Percentiles rank a stretch among this genome's conserved stretches.
These are phyloP conservation scores for Otus scops DNA, from an alignment of 2,797 vertebrate genomes.

Conservation along the genomic window DNA sequence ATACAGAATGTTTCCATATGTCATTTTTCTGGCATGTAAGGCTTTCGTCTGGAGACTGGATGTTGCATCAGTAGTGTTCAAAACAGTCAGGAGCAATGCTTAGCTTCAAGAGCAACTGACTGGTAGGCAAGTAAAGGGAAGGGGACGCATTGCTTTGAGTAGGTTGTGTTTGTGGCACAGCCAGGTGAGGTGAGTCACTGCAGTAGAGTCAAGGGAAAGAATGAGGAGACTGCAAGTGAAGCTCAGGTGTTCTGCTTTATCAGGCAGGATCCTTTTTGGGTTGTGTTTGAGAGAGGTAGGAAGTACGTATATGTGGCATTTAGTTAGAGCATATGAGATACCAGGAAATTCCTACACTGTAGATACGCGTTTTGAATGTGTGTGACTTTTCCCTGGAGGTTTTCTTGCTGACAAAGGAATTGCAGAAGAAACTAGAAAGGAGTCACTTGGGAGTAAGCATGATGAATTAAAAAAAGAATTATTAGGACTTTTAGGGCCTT, in stretches of 20 bases:
- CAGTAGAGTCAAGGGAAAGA: not conserved
- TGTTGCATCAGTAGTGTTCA: not conserved
- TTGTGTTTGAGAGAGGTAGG: not conserved
- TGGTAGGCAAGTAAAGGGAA: not conserved
- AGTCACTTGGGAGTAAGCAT: not conserved
- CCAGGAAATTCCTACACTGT: not conserved
- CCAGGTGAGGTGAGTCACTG: not conserved
- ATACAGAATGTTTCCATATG: not conserved
- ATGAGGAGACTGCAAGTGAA: not conserved
- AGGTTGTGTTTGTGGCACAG: not conserved
- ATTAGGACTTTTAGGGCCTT: not conserved
- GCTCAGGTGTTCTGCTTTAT: not conserved
- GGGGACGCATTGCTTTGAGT: accelerated
- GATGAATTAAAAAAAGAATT: not conserved
- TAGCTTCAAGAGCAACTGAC: not conserved
- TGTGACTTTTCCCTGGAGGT: not conserved
- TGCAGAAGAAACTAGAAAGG: not conserved
- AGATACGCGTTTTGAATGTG: not conserved
- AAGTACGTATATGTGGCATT: not conserved
- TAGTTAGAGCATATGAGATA: not conserved
- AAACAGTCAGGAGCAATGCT: not conserved
- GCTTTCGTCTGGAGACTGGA: not conserved
- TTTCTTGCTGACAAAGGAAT: not conserved
- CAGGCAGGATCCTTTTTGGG: not conserved
- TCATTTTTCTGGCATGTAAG: not conserved